A percentile compares a stretch with the other conserved stretches of the same genome.
Evolutionary conservation across 2,888 invertebrate genomes (phyloP).

Genomic region (Deroplatys truncata): DNA sequence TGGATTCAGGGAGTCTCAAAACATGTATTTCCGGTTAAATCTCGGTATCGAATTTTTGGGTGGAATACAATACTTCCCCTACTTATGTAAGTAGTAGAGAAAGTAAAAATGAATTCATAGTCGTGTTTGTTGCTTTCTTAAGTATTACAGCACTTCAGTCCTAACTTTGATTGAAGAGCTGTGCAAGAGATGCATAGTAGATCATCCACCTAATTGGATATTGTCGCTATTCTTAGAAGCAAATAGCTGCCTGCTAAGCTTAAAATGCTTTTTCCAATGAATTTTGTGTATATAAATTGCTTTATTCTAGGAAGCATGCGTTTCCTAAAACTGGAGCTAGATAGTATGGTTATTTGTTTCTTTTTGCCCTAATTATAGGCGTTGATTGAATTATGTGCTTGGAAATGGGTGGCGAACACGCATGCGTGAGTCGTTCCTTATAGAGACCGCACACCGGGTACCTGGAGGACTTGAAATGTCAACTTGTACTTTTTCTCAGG

Average conservation of each 20-base stretch:
- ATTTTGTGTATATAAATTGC: neutral
- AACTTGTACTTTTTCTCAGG: neutral
- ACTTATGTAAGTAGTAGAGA: no score
- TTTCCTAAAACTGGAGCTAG: neutral
- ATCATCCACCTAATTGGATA: neutral
- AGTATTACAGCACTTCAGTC: no score
- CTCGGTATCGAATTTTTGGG: no score
- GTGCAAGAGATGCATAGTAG: no score
- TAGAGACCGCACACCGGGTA: neutral
- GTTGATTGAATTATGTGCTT: neutral
- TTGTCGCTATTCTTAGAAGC: neutral
- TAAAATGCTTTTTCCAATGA: neutral
- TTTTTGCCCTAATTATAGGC: neutral
- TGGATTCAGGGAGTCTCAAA: no score
- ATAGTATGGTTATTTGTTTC: neutral
- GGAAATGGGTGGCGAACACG: neutral
- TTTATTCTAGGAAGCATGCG: neutral
- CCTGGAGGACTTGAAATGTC: neutral
- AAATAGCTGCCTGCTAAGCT: neutral
- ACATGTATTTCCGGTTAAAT: no score
- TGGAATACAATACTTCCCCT: no score
- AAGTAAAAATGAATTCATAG: no score
- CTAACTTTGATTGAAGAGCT: no score
- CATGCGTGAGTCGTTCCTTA: neutral
- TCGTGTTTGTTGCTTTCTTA: no score